A percentile compares a stretch with the other conserved stretches of the same genome.
phyloP scores from a whole-genome alignment of 1,140 invertebrate species.

The Gyrodactylus salaris region DNA sequence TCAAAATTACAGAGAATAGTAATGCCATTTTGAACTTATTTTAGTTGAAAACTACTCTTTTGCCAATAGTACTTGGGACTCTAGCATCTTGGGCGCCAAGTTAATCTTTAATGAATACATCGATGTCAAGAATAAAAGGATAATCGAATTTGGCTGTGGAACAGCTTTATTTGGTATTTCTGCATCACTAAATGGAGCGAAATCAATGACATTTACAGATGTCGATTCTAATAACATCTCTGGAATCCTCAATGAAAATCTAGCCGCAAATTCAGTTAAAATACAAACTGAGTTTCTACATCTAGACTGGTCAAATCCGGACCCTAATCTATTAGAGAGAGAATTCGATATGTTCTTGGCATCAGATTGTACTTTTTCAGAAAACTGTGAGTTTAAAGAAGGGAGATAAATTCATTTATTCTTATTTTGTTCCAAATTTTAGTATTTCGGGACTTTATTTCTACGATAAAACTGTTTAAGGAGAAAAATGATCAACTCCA shows the following conservation, averaged over 20 bases:
- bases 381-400: not conserved
- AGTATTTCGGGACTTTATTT: not conserved
- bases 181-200: not conserved
- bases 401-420: not conserved
- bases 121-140: not conserved
- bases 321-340: not conserved
- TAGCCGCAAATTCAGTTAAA: not conserved
- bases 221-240: not conserved
- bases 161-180: not conserved
- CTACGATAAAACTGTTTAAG: not conserved
- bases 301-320: not conserved
- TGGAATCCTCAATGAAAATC: not conserved
- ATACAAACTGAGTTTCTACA: not conserved
- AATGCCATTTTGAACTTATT: not conserved
- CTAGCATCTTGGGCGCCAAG: not conserved
- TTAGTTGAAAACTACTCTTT: not conserved
- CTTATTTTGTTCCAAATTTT: not conserved
- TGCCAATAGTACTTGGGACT: not conserved
- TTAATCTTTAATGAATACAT: not conserved
- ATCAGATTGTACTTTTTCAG: not conserved
- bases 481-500: not conserved
- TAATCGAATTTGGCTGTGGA: not conserved
- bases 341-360: not conserved
- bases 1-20: not conserved
- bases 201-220: not conserved